Percentiles rank a stretch among this genome's conserved stretches.
These are phyloP conservation scores for Heteromurus nitidus DNA, from an alignment of 2,888 invertebrate species.

Conservation along the genomic window DNA sequence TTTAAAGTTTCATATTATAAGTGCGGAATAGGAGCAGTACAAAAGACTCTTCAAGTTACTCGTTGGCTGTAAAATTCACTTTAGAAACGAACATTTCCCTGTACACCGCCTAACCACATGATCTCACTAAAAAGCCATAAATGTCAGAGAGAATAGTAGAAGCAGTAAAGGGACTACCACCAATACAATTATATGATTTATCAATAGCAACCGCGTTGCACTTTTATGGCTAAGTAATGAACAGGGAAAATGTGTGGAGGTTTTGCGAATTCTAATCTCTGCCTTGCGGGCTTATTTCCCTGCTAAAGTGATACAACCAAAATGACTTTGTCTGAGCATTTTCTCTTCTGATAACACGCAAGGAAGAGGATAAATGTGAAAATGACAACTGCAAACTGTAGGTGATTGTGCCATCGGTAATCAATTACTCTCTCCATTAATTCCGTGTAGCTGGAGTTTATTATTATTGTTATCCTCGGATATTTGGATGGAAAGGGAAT, in stretches of 20 bases:
- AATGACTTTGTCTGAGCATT: no score
- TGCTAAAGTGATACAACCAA: no score
- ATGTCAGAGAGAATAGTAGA: background rate
- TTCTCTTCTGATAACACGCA: background rate
- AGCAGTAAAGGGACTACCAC: background rate
- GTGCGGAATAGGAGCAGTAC: no score
- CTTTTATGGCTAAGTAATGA: background rate
- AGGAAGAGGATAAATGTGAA: background rate
- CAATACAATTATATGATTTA: background rate
- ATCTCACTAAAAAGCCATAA: background rate
- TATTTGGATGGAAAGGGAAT: background rate
- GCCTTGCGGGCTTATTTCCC: no score
- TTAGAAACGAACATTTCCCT: background rate
- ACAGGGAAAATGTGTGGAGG: background rate
- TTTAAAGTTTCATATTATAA: no score
- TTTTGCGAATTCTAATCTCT: no score
- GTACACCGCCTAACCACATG: background rate
- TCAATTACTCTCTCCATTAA: background rate
- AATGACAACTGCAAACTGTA: background rate
- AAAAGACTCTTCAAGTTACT: no score
- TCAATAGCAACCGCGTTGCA: background rate
- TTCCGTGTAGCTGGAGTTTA: background rate
- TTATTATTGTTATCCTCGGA: background rate
- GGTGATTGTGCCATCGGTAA: background rate
- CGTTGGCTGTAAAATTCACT: background rate